Evolutionary conservation across 2,797 vertebrate species (phyloP).

Genomic region (Esox masquinongy): DNA sequence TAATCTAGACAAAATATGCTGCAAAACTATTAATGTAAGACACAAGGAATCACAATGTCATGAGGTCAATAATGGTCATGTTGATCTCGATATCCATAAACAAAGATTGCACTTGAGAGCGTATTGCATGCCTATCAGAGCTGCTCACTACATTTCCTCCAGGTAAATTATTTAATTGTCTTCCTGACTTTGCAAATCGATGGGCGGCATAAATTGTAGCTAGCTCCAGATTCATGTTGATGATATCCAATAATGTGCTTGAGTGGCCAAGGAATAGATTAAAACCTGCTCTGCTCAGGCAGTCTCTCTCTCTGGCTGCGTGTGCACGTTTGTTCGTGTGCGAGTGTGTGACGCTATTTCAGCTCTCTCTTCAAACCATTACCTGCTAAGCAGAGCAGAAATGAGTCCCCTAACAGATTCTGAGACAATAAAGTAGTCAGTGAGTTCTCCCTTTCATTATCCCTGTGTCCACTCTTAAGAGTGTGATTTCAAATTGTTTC

Average conservation of each 20-base stretch:
- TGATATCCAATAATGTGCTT: conserved; percentile 26
- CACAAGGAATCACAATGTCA: background rate
- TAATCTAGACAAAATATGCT: background rate
- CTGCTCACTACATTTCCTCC: background rate
- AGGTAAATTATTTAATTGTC: conserved; percentile 4
- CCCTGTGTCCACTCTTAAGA: conserved; percentile 4
- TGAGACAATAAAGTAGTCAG: conserved; percentile 11
- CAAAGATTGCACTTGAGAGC: background rate
- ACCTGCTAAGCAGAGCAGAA: background rate
- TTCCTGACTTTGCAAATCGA: background rate
- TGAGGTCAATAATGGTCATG: background rate
- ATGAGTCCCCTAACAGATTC: conserved; percentile 17
- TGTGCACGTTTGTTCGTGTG: background rate
- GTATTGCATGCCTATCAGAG: conserved; percentile 2
- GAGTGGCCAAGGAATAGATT: conserved; percentile 11
- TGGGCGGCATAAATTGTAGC: conserved; percentile 5
- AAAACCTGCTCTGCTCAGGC: background rate
- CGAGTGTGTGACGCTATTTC: background rate
- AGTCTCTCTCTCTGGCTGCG: background rate
- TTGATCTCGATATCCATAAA: background rate
- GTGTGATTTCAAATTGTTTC: conserved; percentile 25
- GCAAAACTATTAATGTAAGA: background rate
- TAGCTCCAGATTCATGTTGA: background rate
- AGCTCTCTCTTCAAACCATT: background rate
- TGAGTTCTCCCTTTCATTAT: conserved; percentile 6